A percentile compares a stretch with the other conserved stretches of the same genome.
Evolutionary conservation across 1,140 invertebrate species (phyloP).

Genomic region (Acarapis woodi): DNA sequence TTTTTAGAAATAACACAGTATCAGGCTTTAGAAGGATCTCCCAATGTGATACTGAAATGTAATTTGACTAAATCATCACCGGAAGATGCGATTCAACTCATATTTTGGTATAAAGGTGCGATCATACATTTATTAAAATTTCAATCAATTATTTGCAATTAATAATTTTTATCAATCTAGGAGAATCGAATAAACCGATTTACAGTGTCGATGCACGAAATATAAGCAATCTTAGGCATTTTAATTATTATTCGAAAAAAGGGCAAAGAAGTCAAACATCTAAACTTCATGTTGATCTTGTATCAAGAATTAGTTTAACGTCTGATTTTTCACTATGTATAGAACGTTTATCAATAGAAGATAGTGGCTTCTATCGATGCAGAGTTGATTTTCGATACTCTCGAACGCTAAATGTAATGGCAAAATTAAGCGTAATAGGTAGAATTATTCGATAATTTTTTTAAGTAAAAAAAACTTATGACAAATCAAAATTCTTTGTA

Average conservation of each 20-base stretch:
- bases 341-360: slow-evolving; percentile 17
- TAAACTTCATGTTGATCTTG: slow-evolving; percentile 17
- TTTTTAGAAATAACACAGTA: too few species aligned
- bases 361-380: slow-evolving; percentile 53
- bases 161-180: too few species aligned
- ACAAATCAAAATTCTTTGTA: too few species aligned
- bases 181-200: slow-evolving; percentile 14
- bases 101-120: slow-evolving; percentile 64
- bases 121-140: too few species aligned
- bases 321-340: too few species aligned
- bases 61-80: slow-evolving; percentile 38
- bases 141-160: too few species aligned
- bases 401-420: slow-evolving; percentile 52
- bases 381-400: slow-evolving; percentile 59
- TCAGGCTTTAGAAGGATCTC: too few species aligned
- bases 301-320: too few species aligned
- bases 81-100: slow-evolving; percentile 59
- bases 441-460: too few species aligned
- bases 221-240: slow-evolving; percentile 11
- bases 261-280: not conserved
- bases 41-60: slow-evolving; percentile 48
- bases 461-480: too few species aligned
- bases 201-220: slow-evolving; percentile 13
- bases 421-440: slow-evolving; percentile 63
- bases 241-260: slow-evolving; percentile 6